A percentile compares a stretch with the other conserved stretches of the same genome.
Evolutionary conservation across 2,113 vertebrate species (phyloP).

Genomic region (Monopterus albus): DNA sequence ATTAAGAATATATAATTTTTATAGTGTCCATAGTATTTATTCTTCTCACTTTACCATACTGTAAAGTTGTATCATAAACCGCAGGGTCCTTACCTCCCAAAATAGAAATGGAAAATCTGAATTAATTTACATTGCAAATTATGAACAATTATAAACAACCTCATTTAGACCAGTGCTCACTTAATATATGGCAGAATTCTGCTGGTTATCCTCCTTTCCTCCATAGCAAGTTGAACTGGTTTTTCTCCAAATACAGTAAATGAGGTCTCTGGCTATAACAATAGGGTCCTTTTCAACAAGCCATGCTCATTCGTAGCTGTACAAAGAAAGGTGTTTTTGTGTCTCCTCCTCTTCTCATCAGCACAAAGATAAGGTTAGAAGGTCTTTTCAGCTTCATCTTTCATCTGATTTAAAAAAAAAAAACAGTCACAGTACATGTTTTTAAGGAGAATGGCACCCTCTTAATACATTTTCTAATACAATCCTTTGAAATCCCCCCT

Average conservation of each 20-base stretch:
- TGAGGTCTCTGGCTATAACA: slow-evolving; percentile 24
- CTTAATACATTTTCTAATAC: slow-evolving; percentile 52
- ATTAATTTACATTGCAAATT: slow-evolving; percentile 71
- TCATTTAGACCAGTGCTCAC: slow-evolving; percentile 46
- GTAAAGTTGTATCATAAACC: too few species aligned
- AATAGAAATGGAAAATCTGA: slow-evolving; percentile 48
- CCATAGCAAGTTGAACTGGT: slow-evolving; percentile 23
- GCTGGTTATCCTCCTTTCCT: slow-evolving; percentile 45
- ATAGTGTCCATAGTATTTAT: too few species aligned
- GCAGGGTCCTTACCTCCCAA: slow-evolving; percentile 45
- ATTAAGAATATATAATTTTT: too few species aligned
- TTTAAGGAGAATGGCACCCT: slow-evolving; percentile 35
- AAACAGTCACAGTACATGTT: slow-evolving; percentile 27
- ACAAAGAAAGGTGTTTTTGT: slow-evolving; percentile 52
- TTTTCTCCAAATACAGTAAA: slow-evolving; percentile 47
- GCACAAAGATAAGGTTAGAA: slow-evolving; percentile 44
- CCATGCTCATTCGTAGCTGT: slow-evolving; percentile 6
- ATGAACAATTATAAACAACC: slow-evolving; percentile 56
- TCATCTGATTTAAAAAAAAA: slow-evolving; percentile 46
- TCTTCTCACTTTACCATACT: slow-evolving; percentile 25
- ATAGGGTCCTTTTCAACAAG: slow-evolving; percentile 40
- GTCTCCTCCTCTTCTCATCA: slow-evolving; percentile 49
- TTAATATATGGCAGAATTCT: slow-evolving; percentile 52
- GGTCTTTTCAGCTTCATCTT: slow-evolving; percentile 39
- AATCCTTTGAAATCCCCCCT: slow-evolving; percentile 32